Base-by-base conservation (phyloP, 2,888 invertebrate genomes). In the Synanthedon andrenaeformis region DNA sequence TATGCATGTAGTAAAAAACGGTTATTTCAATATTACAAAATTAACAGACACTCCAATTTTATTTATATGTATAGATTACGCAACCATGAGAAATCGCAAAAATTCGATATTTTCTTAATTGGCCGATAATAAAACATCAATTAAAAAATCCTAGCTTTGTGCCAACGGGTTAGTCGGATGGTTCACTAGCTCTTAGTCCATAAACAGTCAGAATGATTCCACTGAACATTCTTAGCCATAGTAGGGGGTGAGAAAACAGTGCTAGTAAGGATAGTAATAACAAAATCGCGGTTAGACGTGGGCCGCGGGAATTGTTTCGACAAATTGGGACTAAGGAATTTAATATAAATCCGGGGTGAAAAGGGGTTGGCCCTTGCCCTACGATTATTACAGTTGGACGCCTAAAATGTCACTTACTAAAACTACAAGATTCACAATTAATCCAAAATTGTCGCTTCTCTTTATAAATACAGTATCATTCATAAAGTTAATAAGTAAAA, bases 281-380 rank as follows among this genome's bases (percentile, higher is more conserved):
- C 76, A 79, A 79, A 82, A 79, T 73, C 70, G 74, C 69, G 67
- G 73, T 70, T 66, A 71, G 69, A 69, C 70, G 64, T 62, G 67
- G 54, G 70, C 70, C 69, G 67, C 72, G 69, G 74, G 75, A 68
- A 78, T 79, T 81, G 79, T 84, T 82, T 78, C 79, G 70, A 72
- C 75, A 77, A 83, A 82, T 82, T 82, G 77, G 76, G 69, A 72
- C 70, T 73, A 71, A 82, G 83, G 83, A 84, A 84, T 84, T 84
- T 84, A 84, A 83, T 84, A 84, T 83, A 83, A 83, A 83, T 81
- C 82, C 76, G 66, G 77, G 69, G 71, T 79, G 82, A 79, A 77
- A 82, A 80, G 80, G 82, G 82, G 77, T 77, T 70, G 72, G 67
- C 67, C 70, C 67, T 70, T 69, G 62, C 63, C 69, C 70, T 74